Conservation (phyloP, 2,888 invertebrate genomes). For the Erebia epiphron region DNA sequence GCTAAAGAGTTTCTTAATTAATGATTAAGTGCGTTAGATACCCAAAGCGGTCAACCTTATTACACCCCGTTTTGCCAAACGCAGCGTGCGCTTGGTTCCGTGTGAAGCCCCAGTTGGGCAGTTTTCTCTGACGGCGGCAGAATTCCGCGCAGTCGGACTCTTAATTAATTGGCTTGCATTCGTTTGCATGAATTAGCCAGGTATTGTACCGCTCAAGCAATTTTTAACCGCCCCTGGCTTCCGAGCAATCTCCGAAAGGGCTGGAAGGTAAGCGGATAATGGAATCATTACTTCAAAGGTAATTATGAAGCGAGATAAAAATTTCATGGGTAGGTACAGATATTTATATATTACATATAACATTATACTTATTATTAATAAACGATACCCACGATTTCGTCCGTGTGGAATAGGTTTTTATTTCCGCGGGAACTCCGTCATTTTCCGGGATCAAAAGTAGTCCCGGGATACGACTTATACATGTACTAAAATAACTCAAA, state of each 20-base stretch:
- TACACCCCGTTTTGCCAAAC: not conserved
- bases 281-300: slow-evolving; percentile 26
- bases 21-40: too few relatives aligned
- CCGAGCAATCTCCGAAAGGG: slow-evolving; percentile 39
- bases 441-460: too few relatives aligned
- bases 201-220: slow-evolving; percentile 52
- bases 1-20: too few relatives aligned
- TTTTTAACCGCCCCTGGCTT: slow-evolving; percentile 46
- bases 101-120: slow-evolving; percentile 44
- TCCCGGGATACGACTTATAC: too few relatives aligned
- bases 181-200: slow-evolving; percentile 81
- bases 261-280: slow-evolving; percentile 42
- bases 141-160: slow-evolving; percentile 69
- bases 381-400: too few relatives aligned
- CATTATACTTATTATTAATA: too few relatives aligned
- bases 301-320: not conserved
- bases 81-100: slow-evolving; percentile 24
- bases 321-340: not conserved
- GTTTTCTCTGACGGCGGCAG: slow-evolving; percentile 65
- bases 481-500: too few relatives aligned
- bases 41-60: too few relatives aligned
- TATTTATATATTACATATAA: too few relatives aligned
- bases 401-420: too few relatives aligned
- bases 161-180: slow-evolving; percentile 81
- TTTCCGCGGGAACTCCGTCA: too few relatives aligned